Conservation (phyloP, 2,888 invertebrate genomes). For the Nudaria mundana region DNA sequence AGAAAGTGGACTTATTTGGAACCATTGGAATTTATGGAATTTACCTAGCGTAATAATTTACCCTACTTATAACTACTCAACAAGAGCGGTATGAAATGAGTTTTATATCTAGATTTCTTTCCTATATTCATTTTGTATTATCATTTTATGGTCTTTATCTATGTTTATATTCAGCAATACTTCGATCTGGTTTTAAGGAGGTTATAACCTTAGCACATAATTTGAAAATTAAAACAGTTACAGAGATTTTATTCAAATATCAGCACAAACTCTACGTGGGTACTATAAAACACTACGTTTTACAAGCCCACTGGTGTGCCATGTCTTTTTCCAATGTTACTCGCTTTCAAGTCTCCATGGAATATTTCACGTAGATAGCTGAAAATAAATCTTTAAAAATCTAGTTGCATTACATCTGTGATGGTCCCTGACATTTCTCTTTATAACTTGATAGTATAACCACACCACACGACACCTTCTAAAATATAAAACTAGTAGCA, state of each 20-base stretch:
- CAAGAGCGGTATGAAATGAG: no score
- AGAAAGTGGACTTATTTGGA: no score
- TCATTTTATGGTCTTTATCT: no score
- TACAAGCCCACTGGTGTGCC: constrained; percentile 31
- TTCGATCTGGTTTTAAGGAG: no score
- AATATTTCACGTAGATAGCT: constrained; percentile 20
- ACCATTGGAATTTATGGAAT: no score
- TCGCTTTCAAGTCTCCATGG: constrained; percentile 36
- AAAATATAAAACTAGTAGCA: constrained; percentile 62
- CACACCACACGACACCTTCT: constrained; percentile 47
- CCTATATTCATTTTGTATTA: no score
- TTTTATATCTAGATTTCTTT: no score
- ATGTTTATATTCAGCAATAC: no score
- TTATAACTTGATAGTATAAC: constrained; percentile 53
- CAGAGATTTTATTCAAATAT: not conserved
- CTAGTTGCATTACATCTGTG: constrained; percentile 42
- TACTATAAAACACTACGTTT: constrained; percentile 37
- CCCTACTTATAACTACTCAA: no score
- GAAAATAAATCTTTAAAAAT: constrained; percentile 38
- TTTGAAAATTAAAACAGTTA: not conserved
- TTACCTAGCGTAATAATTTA: no score
- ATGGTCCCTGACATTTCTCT: constrained; percentile 35
- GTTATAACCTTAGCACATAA: no score
- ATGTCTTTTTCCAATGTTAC: constrained; percentile 35
- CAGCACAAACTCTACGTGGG: constrained; percentile 2